Conservation (phyloP, 2,113 vertebrate genomes). For the Gymnobelideus leadbeateri region DNA sequence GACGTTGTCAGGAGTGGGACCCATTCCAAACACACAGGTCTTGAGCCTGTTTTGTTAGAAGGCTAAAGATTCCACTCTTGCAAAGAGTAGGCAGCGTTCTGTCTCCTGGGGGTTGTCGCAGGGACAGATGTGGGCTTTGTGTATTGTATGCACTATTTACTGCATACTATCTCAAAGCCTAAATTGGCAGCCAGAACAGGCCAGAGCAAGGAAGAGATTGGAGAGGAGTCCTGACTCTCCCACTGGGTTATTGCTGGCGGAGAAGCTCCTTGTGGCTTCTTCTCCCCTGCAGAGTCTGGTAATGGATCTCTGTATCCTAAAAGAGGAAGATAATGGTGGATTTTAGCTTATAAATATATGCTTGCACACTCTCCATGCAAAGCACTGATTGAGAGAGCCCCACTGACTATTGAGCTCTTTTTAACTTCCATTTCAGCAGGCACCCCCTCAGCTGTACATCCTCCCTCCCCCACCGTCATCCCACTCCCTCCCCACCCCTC, state of each 20-base stretch:
- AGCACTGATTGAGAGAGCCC: conserved; percentile 75
- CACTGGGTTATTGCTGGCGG: conserved; percentile 34
- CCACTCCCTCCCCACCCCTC: neutral
- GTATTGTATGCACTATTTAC: conserved; percentile 38
- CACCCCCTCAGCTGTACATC: conserved; percentile 1
- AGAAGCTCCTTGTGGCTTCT: conserved; percentile 26
- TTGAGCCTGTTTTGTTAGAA: conserved; percentile 5
- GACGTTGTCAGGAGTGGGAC: neutral
- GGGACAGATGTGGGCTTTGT: conserved; percentile 20
- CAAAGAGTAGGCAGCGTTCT: neutral
- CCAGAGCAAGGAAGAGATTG: conserved; percentile 18
- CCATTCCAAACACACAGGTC: neutral
- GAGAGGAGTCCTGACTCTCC: conserved; percentile 16
- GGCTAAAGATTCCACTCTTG: neutral
- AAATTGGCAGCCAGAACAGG: conserved; percentile 30
- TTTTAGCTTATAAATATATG: conserved; percentile 77
- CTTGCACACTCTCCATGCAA: conserved; percentile 69
- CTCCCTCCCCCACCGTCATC: neutral
- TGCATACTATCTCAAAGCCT: conserved; percentile 15
- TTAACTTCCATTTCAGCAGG: conserved; percentile 69
- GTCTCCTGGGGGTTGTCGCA: neutral
- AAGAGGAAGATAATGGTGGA: conserved; percentile 75
- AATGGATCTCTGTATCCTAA: conserved; percentile 71
- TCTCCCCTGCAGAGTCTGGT: conserved; percentile 65
- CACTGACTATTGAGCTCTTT: conserved; percentile 78